Conservation (phyloP, 1,140 invertebrate genomes). For the Sesamia nonagrioides region DNA sequence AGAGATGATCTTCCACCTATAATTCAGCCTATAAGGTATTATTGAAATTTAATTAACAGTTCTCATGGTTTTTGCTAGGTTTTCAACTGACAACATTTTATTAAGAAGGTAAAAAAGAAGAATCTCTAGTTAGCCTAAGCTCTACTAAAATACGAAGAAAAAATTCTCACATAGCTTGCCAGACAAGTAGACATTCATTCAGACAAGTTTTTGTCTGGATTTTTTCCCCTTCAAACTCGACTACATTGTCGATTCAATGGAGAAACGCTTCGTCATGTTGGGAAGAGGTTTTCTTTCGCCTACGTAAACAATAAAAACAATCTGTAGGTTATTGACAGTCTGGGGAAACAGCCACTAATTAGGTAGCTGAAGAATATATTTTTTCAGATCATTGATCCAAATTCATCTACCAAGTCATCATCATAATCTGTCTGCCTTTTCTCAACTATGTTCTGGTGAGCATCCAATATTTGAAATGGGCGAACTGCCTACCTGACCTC, state of each 20-base stretch:
- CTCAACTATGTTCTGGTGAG: no score
- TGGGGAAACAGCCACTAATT: background rate
- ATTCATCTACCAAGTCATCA: no score
- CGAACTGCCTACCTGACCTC: no score
- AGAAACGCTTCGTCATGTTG: background rate
- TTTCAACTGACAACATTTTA: background rate
- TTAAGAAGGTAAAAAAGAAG: background rate
- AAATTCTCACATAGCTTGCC: background rate
- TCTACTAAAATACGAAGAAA: background rate
- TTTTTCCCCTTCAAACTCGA: background rate
- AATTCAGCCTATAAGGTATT: no score
- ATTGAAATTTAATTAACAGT: no score
- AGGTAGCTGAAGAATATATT: background rate
- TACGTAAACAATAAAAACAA: background rate
- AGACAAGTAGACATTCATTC: background rate
- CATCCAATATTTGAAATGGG: no score
- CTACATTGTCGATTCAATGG: background rate
- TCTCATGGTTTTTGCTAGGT: background rate
- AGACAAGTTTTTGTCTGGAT: constrained; percentile 12
- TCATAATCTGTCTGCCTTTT: no score
- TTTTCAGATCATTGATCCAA: background rate
- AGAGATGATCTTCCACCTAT: no score
- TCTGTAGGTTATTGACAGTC: background rate
- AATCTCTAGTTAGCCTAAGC: background rate
- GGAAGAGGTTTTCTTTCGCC: background rate